These are phyloP conservation scores for Aspiorhynchus laticeps DNA, from an alignment of 2,113 vertebrate species.

Conservation along the genomic window DNA sequence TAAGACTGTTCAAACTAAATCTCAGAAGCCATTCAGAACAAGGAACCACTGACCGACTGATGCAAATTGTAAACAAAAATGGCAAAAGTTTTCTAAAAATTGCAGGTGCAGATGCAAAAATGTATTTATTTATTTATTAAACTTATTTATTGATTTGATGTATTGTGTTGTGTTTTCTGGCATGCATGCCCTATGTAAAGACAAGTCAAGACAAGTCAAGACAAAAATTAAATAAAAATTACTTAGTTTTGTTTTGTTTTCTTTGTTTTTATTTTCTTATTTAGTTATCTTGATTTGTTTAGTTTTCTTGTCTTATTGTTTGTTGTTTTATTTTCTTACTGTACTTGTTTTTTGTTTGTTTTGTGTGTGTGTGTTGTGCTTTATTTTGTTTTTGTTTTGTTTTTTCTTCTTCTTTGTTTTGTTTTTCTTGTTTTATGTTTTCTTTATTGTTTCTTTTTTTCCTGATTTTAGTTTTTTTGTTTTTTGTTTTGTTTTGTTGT, in stretches of 20 bases:
- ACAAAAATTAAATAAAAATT: too few species aligned
- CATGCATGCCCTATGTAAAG: too few species aligned
- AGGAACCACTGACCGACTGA: neutral
- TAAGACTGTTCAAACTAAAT: neutral
- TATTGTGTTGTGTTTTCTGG: too few species aligned
- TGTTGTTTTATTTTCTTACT: neutral
- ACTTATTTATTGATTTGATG: too few species aligned
- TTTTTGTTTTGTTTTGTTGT: too few species aligned
- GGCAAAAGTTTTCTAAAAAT: neutral
- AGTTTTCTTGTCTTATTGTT: neutral
- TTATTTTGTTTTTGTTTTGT: neutral
- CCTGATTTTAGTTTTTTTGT: too few species aligned
- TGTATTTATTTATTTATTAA: too few species aligned
- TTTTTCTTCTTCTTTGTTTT: too few species aligned
- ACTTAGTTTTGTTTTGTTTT: neutral
- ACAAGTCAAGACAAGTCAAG: too few species aligned
- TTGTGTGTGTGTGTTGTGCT: neutral
- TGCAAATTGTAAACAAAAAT: neutral
- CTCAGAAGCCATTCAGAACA: neutral
- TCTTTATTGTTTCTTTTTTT: too few species aligned
- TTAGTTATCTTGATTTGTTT: neutral
- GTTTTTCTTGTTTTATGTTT: too few species aligned
- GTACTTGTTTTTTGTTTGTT: neutral
- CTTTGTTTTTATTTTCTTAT: neutral
- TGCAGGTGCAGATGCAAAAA: neutral